Conservation (phyloP, 2,888 invertebrate species). For the Stegophylla sp. region DNA sequence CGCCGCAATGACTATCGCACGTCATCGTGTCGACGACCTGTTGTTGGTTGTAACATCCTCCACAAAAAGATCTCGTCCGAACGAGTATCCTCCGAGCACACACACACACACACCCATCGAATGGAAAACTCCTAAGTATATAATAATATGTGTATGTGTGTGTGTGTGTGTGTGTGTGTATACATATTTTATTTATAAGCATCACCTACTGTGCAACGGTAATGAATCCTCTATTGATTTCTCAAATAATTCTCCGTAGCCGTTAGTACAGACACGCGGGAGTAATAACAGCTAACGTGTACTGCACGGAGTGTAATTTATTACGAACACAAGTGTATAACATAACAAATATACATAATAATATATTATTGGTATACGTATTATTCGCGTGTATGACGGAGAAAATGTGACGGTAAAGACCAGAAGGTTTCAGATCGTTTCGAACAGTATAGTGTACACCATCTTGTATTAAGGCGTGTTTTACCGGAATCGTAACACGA, state of each 20-base stretch:
- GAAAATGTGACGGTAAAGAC: background rate
- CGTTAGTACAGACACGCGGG: background rate
- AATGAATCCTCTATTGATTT: slow-evolving; percentile 31
- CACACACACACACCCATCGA: slow-evolving; percentile 1
- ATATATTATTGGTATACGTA: too few species aligned
- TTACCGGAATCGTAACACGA: too few species aligned
- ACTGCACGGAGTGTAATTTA: background rate
- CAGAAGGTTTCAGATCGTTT: background rate
- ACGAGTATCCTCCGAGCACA: slow-evolving; percentile 19
- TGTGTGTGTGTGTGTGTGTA: too few species aligned
- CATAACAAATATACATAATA: too few species aligned
- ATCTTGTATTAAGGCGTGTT: too few species aligned
- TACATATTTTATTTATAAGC: background rate
- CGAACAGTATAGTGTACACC: background rate
- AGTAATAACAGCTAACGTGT: background rate
- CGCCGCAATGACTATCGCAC: background rate
- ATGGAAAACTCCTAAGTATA: background rate
- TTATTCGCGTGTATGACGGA: too few species aligned
- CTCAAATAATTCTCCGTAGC: background rate
- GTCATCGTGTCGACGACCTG: slow-evolving; percentile 55
- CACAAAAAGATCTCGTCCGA: slow-evolving; percentile 12
- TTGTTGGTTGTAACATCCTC: slow-evolving; percentile 25
- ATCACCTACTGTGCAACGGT: slow-evolving; percentile 14
- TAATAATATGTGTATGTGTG: too few species aligned
- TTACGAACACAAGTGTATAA: too few species aligned